phyloP scores from a whole-genome alignment of 1,140 invertebrate genomes.

The Drosophila carrolli region DNA sequence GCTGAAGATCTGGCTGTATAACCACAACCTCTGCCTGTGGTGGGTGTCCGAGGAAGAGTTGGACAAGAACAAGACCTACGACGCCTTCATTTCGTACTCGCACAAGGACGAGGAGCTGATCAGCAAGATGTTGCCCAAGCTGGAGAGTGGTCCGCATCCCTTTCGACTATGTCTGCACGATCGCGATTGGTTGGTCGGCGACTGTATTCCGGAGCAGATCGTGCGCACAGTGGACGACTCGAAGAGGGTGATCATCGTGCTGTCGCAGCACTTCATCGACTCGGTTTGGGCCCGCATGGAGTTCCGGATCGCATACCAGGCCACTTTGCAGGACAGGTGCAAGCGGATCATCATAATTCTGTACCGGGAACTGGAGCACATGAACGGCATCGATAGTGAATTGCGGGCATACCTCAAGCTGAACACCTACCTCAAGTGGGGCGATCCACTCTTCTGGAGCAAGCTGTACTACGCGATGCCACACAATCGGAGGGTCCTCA shows the following conservation, averaged over 20 bases:
- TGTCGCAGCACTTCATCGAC: conserved; percentile 92
- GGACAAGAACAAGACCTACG: conserved; percentile 91
- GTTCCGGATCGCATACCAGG: conserved; percentile 91
- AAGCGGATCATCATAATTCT: conserved; percentile 92
- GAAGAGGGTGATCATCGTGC: conserved; percentile 91
- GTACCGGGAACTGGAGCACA: conserved; percentile 89
- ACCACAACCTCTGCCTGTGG: conserved; percentile 88
- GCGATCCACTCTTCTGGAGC: conserved; percentile 94
- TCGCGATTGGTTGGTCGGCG: conserved; percentile 92
- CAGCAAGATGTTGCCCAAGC: conserved; percentile 87
- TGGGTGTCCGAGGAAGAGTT: conserved; percentile 90
- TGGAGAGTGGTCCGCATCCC: conserved; percentile 87
- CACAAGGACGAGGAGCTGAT: conserved; percentile 91
- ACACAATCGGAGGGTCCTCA: conserved; percentile 68
- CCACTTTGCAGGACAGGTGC: conserved; percentile 90
- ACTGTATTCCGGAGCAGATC: conserved; percentile 92
- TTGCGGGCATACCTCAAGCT: conserved; percentile 91
- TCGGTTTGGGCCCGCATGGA: conserved; percentile 95
- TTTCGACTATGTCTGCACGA: conserved; percentile 91
- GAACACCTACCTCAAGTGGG: conserved; percentile 94
- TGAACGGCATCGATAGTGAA: conserved; percentile 89
- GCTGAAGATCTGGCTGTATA: conserved; percentile 90
- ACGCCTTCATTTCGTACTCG: conserved; percentile 95
- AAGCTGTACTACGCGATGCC: conserved; percentile 91
- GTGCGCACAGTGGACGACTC: conserved; percentile 91